These are phyloP conservation scores for Acipenser oxyrinchus DNA, from an alignment of 2,797 vertebrate genomes.

Conservation along the genomic window DNA sequence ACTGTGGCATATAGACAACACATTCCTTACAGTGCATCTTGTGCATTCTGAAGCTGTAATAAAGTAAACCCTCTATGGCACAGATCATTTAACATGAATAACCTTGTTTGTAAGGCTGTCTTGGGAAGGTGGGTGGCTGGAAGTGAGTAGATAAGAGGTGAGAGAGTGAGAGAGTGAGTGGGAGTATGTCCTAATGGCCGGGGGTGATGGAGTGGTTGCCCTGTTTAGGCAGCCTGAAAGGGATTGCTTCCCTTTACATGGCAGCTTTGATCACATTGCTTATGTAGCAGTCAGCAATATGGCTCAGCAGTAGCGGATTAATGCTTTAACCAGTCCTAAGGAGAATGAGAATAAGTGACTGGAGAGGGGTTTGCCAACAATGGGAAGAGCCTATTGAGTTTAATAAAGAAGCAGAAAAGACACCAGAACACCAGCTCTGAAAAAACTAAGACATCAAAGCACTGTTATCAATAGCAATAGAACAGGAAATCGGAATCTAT, in stretches of 20 bases:
- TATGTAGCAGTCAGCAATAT: constrained; percentile 70
- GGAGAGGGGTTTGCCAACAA: constrained; percentile 4
- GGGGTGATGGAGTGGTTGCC: constrained; percentile 60
- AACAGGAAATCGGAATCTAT: too few relatives aligned
- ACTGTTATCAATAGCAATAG: too few relatives aligned
- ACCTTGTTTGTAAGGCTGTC: too few relatives aligned
- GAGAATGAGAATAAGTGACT: constrained; percentile 17
- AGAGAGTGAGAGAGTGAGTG: constrained; percentile 53
- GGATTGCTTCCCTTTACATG: constrained; percentile 60
- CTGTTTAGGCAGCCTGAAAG: constrained; percentile 50
- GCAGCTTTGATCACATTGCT: constrained; percentile 70
- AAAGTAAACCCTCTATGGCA: too few relatives aligned
- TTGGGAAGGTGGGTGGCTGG: not conserved
- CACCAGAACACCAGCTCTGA: too few relatives aligned
- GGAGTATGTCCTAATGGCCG: constrained; percentile 50
- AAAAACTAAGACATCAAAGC: too few relatives aligned
- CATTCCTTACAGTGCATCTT: too few relatives aligned
- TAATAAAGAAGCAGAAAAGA: too few relatives aligned
- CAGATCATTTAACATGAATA: too few relatives aligned
- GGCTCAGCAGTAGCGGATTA: constrained; percentile 62
- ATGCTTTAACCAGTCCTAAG: constrained; percentile 54
- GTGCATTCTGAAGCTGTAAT: too few relatives aligned
- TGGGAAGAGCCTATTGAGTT: too few relatives aligned
- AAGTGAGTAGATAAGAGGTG: constrained; percentile 35
- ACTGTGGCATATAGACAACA: too few relatives aligned